phyloP scores from a whole-genome alignment of 2,797 vertebrate species.

The Hydrolagus colliei region DNA sequence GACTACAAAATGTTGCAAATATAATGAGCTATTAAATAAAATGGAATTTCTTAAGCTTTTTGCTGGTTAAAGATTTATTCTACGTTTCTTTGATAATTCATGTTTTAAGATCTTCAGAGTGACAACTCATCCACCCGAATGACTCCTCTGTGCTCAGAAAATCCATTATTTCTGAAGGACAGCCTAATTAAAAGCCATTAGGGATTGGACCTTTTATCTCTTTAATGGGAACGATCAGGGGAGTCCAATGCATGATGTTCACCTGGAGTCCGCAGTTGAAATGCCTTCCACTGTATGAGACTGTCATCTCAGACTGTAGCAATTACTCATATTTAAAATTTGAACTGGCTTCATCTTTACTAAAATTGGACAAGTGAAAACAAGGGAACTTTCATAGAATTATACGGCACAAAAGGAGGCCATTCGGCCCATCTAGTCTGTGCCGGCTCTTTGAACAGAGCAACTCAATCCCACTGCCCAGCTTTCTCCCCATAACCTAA shows the following conservation, averaged over 20 bases:
- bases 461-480: too few relatives aligned
- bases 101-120: conserved; percentile 27
- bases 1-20: conserved; percentile 28
- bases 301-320: neutral
- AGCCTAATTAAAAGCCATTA: conserved; percentile 17
- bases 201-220: conserved; percentile 25
- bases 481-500: too few relatives aligned
- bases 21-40: conserved; percentile 30
- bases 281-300: neutral
- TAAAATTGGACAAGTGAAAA: too few relatives aligned
- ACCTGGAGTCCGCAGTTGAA: conserved; percentile 12
- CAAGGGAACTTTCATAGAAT: too few relatives aligned
- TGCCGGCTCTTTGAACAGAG: too few relatives aligned
- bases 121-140: conserved; percentile 27
- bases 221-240: conserved; percentile 21
- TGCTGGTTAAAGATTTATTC: conserved; percentile 30
- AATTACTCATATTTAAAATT: too few relatives aligned
- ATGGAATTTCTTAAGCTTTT: conserved; percentile 22
- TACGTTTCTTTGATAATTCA: conserved; percentile 27
- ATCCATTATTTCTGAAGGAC: conserved; percentile 29
- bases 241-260: conserved; percentile 11
- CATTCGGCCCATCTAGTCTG: too few relatives aligned
- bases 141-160: conserved; percentile 28
- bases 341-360: too few relatives aligned
- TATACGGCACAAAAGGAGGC: too few relatives aligned